Percentiles rank a stretch among this genome's conserved stretches.
Conservation (phyloP, 2,888 invertebrate species). For the Altica lythri region DNA sequence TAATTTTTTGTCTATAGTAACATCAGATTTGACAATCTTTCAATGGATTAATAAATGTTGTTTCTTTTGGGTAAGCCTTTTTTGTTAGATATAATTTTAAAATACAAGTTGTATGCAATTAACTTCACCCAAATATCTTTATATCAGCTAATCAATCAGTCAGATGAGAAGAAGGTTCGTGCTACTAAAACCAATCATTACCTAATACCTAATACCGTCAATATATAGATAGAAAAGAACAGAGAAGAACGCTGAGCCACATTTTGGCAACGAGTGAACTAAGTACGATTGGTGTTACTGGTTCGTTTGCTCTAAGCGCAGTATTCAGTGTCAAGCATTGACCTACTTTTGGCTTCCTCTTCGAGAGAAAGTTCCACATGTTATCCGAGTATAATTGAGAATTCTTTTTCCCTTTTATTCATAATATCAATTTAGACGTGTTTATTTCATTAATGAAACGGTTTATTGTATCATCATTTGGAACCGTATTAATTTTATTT, state of each 20-base stretch:
- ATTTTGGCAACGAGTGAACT: conserved; percentile 18
- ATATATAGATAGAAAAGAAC: conserved; percentile 1
- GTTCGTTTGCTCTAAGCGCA: conserved; percentile 28
- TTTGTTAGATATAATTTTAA: no score
- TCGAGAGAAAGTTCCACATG: conserved; percentile 35
- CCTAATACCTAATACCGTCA: conserved; percentile 7
- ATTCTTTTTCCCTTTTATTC: conserved; percentile 36
- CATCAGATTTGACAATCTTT: no score
- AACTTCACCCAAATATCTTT: not conserved
- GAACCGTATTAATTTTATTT: not conserved
- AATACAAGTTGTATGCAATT: no score
- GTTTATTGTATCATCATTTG: not conserved
- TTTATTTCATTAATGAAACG: conserved; percentile 15
- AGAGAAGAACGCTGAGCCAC: conserved; percentile 13
- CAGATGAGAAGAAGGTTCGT: no score
- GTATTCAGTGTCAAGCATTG: conserved; percentile 32
- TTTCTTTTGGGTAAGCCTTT: no score
- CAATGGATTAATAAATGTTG: no score
- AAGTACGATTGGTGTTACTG: conserved; percentile 32
- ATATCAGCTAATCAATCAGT: conserved; percentile 3
- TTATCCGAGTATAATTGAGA: conserved; percentile 31
- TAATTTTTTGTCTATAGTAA: no score
- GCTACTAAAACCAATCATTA: conserved; percentile 7
- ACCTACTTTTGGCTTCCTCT: conserved; percentile 32
- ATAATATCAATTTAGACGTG: conserved; percentile 20